phyloP scores from a whole-genome alignment of 2,888 invertebrate species.

The Lymantria monacha region DNA sequence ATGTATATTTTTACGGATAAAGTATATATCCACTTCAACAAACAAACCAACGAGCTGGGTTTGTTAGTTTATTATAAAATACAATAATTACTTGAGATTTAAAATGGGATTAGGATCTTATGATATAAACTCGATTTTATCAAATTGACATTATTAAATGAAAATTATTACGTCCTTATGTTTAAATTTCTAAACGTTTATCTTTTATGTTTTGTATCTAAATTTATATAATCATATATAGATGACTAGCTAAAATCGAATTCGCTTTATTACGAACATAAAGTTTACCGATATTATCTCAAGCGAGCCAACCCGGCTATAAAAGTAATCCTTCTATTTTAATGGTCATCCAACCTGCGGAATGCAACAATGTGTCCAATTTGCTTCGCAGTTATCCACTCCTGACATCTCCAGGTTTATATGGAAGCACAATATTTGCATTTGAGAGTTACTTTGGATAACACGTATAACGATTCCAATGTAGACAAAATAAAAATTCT shows the following conservation, averaged over 20 bases:
- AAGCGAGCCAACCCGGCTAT: constrained; percentile 72
- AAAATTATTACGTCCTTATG: no score
- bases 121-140: no score
- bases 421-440: constrained; percentile 41
- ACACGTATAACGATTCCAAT: not conserved
- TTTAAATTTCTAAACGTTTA: no score
- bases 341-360: constrained; percentile 74
- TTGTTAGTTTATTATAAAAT: no score
- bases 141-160: no score
- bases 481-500: no score
- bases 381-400: constrained; percentile 47
- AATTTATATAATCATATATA: constrained; percentile 68
- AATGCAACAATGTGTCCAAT: constrained; percentile 73
- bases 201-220: constrained; percentile 35
- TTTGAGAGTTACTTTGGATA: constrained; percentile 21
- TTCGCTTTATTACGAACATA: constrained; percentile 77
- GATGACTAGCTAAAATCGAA: constrained; percentile 77
- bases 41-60: no score
- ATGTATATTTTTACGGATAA: no score
- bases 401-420: constrained; percentile 40
- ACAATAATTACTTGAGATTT: no score
- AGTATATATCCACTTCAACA: no score
- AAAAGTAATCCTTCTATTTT: constrained; percentile 80
- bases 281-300: constrained; percentile 80
- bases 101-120: no score